phyloP scores from a whole-genome alignment of 1,140 invertebrate genomes.

The Aphelenchoides fujianensis region DNA sequence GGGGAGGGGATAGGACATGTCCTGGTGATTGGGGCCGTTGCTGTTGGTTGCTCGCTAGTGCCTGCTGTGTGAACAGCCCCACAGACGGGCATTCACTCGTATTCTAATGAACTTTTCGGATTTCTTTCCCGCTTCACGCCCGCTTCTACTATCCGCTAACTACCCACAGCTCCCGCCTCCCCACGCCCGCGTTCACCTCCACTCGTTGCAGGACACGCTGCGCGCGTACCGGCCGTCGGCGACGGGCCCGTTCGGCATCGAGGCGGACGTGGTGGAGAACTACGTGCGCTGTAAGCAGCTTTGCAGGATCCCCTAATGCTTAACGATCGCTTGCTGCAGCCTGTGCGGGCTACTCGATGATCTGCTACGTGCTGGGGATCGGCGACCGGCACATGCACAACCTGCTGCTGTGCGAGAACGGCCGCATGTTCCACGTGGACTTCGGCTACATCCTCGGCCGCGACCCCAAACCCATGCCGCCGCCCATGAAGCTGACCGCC shows the following conservation, averaged over 20 bases:
- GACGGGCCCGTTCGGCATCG: slow-evolving; percentile 81
- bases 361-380: slow-evolving; percentile 93
- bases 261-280: slow-evolving; percentile 90
- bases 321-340: no score
- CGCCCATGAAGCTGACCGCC: slow-evolving; percentile 95
- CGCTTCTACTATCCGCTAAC: no score
- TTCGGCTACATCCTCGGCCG: slow-evolving; percentile 97
- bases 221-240: slow-evolving; percentile 82
- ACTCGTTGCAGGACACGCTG: slow-evolving; percentile 68
- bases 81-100: no score
- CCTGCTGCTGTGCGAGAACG: slow-evolving; percentile 69
- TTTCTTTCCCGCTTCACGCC: no score
- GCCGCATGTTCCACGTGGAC: slow-evolving; percentile 96
- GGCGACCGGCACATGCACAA: slow-evolving; percentile 98
- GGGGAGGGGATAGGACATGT: no score
- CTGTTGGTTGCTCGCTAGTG: no score
- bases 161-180: no score
- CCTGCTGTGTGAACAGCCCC: no score
- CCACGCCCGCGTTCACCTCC: neutral
- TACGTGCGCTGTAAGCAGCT: slow-evolving; percentile 84
- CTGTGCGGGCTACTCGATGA: slow-evolving; percentile 97
- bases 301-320: no score
- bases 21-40: no score
- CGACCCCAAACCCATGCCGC: slow-evolving; percentile 94
- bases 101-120: no score